Conservation (phyloP, 2,888 invertebrate species). For the Dendrolimus houi region DNA sequence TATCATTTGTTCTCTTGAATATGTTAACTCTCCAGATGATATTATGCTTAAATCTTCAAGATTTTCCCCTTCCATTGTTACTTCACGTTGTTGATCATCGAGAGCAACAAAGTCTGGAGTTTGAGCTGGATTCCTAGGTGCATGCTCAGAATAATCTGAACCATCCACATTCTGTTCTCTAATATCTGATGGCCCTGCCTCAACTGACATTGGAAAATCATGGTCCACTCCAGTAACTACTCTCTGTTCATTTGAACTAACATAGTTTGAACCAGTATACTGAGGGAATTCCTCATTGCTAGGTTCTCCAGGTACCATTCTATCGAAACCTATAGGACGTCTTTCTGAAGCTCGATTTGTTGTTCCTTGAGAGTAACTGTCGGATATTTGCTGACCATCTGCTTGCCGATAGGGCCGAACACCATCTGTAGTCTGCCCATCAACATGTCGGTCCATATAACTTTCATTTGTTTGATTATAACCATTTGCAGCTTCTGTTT, state of each 20-base stretch:
- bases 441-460: constrained; percentile 61
- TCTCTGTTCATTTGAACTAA: constrained; percentile 54
- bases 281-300: constrained; percentile 64
- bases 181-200: constrained; percentile 44
- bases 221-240: constrained; percentile 77
- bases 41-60: constrained; percentile 58
- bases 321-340: constrained; percentile 72
- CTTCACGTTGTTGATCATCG: constrained; percentile 66
- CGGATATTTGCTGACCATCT: constrained; percentile 57
- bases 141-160: constrained; percentile 56
- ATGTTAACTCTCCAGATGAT: constrained; percentile 46
- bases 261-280: constrained; percentile 47
- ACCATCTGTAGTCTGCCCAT: constrained; percentile 54
- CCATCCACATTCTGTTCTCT: constrained; percentile 64
- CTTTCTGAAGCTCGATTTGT: constrained; percentile 37
- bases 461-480: constrained; percentile 52
- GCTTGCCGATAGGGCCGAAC: constrained; percentile 56
- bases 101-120: constrained; percentile 39
- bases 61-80: constrained; percentile 78
- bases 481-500: constrained; percentile 49
- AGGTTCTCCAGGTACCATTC: constrained; percentile 80
- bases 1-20: constrained; percentile 64
- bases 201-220: constrained; percentile 39
- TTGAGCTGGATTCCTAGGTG: constrained; percentile 35
- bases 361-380: constrained; percentile 42